A percentile compares a stretch with the other conserved stretches of the same genome.
phyloP scores from a whole-genome alignment of 2,888 invertebrate species.

The Drosophila helvetica region DNA sequence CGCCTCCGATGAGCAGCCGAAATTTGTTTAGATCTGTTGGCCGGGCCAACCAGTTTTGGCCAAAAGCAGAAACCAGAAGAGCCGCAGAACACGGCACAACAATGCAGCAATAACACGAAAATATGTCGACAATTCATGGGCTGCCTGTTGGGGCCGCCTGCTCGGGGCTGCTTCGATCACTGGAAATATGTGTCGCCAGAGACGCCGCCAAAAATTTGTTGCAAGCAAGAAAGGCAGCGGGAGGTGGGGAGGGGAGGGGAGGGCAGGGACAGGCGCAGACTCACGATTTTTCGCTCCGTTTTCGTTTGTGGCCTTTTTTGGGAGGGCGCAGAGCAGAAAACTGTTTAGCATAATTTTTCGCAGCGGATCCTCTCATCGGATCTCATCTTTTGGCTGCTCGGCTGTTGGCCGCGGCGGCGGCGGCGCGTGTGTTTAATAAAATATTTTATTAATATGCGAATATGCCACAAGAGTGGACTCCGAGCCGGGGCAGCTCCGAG shows the following conservation, averaged over 20 bases:
- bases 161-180: slow-evolving; percentile 22
- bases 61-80: not conserved
- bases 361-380: slow-evolving; percentile 32
- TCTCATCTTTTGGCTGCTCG: slow-evolving; percentile 15
- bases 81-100: slow-evolving; percentile 3
- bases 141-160: not conserved
- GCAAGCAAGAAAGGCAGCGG: slow-evolving; percentile 48
- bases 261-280: slow-evolving; percentile 21
- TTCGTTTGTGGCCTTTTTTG: slow-evolving; percentile 76
- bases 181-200: slow-evolving; percentile 82
- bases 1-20: slow-evolving; percentile 58
- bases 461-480: slow-evolving; percentile 50
- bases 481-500: not conserved
- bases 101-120: slow-evolving; percentile 50
- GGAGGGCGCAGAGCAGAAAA: slow-evolving; percentile 46
- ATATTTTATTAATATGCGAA: slow-evolving; percentile 80
- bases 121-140: slow-evolving; percentile 31
- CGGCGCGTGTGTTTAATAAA: slow-evolving; percentile 80
- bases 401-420: slow-evolving; percentile 30
- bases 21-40: slow-evolving; percentile 34
- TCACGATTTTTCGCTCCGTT: slow-evolving; percentile 70
- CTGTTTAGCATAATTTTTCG: slow-evolving; percentile 77
- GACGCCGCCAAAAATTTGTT: slow-evolving; percentile 83
- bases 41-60: slow-evolving; percentile 60
- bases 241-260: slow-evolving; percentile 2